Evolutionary conservation across 2,113 vertebrate species (phyloP), one percentile per base, ranked within the genome.

Genomic region (Crocuta crocuta): DNA sequence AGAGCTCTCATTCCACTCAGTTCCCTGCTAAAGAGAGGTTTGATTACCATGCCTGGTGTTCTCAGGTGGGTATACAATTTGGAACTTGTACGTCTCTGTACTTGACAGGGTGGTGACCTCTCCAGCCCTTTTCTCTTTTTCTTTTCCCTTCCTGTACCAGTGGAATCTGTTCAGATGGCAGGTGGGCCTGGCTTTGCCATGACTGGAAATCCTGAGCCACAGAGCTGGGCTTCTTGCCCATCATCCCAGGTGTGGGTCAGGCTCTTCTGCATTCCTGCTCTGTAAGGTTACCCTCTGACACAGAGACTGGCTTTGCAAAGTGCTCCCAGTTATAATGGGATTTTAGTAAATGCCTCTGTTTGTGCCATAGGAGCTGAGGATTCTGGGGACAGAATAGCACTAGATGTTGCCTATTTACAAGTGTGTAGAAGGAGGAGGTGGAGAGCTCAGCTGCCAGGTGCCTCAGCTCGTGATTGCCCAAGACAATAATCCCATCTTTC

Each of bases 401-500:
- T 80, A 84, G 96, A 97, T 94, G 78, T 48, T 94, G 95, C 94
- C 86, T 87, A 76, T 98, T 97, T 97, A 97, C 65, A 71, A 78
- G 86, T 70, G 96, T 93, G 65, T 78, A 31, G 80, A 96, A 96
- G 78, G 58, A 96, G 28, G 91, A 83, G 91, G 95, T 84, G 84
- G 93, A 95, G 70, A 58, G 76, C 95, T 94, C 98, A 98, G 98
- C 98, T 98, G 97, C 94, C 89, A 98, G 98, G 97, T 98, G 96
- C 95, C 96, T 88, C 94, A 94, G 95, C 88, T 91, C 55, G 53
- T 97, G 98, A 98, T 97, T 98, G 98, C 97, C 93, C 89, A 39
- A 96, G 97, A 98, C 98, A 98, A 98, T 91, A 98, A 98, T 97
- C 95, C 98, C 82, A 55, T 98, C 97, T 94, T 93, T 85, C 91